These are phyloP conservation scores for Carabus problematicus DNA, from an alignment of 2,888 invertebrate species.

Conservation along the genomic window DNA sequence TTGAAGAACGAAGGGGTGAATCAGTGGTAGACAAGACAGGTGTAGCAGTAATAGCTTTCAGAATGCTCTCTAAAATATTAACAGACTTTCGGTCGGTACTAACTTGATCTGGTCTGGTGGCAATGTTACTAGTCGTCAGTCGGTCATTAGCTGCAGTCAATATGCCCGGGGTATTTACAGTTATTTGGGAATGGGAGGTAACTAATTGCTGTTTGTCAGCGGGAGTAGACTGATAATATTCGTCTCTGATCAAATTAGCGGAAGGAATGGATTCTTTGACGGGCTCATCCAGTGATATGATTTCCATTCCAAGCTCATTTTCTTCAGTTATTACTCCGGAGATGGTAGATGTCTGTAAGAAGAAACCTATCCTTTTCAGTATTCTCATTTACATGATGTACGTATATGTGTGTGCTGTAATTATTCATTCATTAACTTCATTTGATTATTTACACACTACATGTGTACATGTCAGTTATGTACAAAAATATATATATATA, in stretches of 20 bases:
- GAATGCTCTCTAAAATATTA: slow-evolving; percentile 58
- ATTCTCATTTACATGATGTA: slow-evolving; percentile 15
- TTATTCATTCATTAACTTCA: slow-evolving; percentile 3
- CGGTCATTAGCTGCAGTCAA: slow-evolving; percentile 28
- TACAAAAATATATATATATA: slow-evolving; percentile 17
- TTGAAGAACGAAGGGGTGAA: slow-evolving; percentile 23
- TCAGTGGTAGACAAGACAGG: slow-evolving; percentile 29
- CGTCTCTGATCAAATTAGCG: slow-evolving; percentile 56
- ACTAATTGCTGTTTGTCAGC: slow-evolving; percentile 43
- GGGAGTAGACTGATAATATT: slow-evolving; percentile 51
- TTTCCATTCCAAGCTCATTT: slow-evolving; percentile 52
- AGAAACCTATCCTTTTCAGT: slow-evolving; percentile 35
- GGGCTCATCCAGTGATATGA: slow-evolving; percentile 58
- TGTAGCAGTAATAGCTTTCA: slow-evolving; percentile 55
- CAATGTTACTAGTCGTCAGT: slow-evolving; percentile 4
- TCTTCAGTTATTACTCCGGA: slow-evolving; percentile 40
- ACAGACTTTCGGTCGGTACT: slow-evolving; percentile 43
- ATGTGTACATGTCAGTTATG: slow-evolving; percentile 6
- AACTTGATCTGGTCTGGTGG: slow-evolving; percentile 15
- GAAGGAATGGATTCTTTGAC: slow-evolving; percentile 55
- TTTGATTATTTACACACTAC: background rate
- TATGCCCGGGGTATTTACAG: slow-evolving; percentile 34
- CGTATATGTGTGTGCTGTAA: background rate
- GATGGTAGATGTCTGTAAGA: slow-evolving; percentile 33
- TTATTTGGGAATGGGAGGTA: slow-evolving; percentile 23